A percentile compares a stretch with the other conserved stretches of the same genome.
These are phyloP conservation scores for Macropus fuliginosus DNA, from an alignment of 2,797 vertebrate genomes.

Conservation along the genomic window DNA sequence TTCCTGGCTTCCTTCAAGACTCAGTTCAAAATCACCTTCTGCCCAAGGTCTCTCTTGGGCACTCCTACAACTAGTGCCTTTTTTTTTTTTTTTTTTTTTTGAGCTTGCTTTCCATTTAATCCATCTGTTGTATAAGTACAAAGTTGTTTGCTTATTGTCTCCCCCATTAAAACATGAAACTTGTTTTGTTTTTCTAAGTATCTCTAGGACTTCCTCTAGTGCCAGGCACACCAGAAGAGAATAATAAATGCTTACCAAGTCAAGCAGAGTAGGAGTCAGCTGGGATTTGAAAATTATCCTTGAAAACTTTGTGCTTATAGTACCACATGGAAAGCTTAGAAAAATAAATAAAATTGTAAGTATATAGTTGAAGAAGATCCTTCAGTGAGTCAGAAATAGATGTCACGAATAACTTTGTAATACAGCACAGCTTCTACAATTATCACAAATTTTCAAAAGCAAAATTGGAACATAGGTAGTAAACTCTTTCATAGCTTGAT, in stretches of 20 bases:
- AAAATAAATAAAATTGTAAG: not conserved
- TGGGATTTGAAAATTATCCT: conserved; percentile 22
- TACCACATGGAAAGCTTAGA: conserved; percentile 6
- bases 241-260: not conserved
- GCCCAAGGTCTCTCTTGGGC: not conserved
- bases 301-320: not conserved
- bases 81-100: not conserved
- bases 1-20: not conserved
- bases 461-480: conserved; percentile 29
- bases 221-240: not conserved
- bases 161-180: not conserved
- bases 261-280: conserved; percentile 28
- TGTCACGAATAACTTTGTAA: conserved; percentile 51
- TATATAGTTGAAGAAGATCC: conserved; percentile 50
- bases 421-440: conserved; percentile 30
- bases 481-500: conserved; percentile 4
- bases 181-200: not conserved
- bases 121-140: not conserved
- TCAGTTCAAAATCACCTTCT: not conserved
- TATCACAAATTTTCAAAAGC: conserved; percentile 20
- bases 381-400: conserved; percentile 52
- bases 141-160: not conserved
- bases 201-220: not conserved
- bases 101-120: conserved; percentile 2
- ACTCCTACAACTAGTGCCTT: not conserved